Percentiles rank a stretch among this genome's conserved stretches.
Conservation (phyloP, 2,888 invertebrate species). For the Dilophus febrilis region DNA sequence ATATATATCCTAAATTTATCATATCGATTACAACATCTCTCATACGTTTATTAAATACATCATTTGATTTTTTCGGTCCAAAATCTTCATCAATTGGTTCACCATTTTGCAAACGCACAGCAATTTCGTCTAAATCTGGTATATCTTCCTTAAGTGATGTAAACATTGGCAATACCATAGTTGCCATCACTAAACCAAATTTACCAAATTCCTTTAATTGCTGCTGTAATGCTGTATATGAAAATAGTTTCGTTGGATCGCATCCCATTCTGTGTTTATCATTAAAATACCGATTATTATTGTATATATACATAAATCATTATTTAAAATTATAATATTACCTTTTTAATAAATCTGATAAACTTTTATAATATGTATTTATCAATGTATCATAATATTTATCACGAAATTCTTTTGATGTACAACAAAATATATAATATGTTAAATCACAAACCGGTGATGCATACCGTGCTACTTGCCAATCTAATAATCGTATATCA, state of each 20-base stretch:
- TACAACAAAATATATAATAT: constrained; percentile 22
- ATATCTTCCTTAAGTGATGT: constrained; percentile 17
- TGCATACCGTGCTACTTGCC: constrained; percentile 24
- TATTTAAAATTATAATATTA: constrained; percentile 7
- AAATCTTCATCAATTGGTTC: constrained; percentile 11
- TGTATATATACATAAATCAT: not conserved
- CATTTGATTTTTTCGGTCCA: constrained; percentile 3
- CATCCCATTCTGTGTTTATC: constrained; percentile 14
- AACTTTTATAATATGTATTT: constrained; percentile 17
- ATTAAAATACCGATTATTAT: too few species aligned
- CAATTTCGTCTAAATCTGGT: constrained; percentile 21
- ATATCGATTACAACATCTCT: constrained; percentile 19
- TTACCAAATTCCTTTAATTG: constrained; percentile 18
- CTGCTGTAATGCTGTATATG: constrained; percentile 16
- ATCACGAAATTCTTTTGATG: constrained; percentile 17
- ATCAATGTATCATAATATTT: constrained; percentile 16
- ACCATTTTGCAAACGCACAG: constrained; percentile 17
- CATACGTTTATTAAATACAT: constrained; percentile 16
- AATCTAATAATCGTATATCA: constrained; percentile 22
- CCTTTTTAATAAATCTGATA: constrained; percentile 16
- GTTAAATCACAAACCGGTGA: constrained; percentile 22
- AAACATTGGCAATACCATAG: constrained; percentile 21
- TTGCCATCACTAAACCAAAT: constrained; percentile 20
- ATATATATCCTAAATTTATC: constrained; percentile 17
- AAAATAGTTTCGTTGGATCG: constrained; percentile 14